Percentiles rank a stretch among this genome's conserved stretches.
Conservation (phyloP, 2,797 vertebrate genomes). For the Alectoris magna region DNA sequence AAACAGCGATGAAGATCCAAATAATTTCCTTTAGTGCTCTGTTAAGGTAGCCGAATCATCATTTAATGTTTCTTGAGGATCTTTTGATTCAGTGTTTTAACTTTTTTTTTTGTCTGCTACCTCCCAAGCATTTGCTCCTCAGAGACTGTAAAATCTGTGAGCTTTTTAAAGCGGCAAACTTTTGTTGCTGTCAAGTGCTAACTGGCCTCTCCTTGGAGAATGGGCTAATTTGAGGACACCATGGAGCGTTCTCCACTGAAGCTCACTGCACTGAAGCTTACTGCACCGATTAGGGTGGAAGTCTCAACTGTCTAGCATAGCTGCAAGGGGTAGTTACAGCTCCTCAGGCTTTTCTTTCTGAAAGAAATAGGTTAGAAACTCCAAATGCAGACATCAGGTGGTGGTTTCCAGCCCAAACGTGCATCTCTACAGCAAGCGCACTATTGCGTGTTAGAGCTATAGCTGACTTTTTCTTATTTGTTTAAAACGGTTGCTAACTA, state of each 20-base stretch:
- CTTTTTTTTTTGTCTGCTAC: constrained; percentile 12
- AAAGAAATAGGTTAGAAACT: constrained; percentile 70
- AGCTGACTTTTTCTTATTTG: constrained; percentile 51
- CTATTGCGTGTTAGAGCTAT: constrained; percentile 57
- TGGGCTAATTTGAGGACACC: not conserved
- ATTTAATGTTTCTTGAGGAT: not conserved
- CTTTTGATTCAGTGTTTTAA: constrained; percentile 2
- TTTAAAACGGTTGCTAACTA: constrained; percentile 56
- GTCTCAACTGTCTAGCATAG: not conserved
- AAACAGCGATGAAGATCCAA: constrained; percentile 19
- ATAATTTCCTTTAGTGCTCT: constrained; percentile 22
- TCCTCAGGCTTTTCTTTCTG: constrained; percentile 64
- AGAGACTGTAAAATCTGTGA: constrained; percentile 26
- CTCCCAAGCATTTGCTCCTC: constrained; percentile 6
- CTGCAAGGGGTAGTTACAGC: constrained; percentile 53
- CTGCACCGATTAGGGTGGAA: constrained; percentile 30
- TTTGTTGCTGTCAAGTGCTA: not conserved
- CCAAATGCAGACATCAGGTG: constrained; percentile 74
- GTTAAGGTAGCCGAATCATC: not conserved
- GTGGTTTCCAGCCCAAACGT: constrained; percentile 74
- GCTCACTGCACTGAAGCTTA: constrained; percentile 27
- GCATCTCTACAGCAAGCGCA: constrained; percentile 70
- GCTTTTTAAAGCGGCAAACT: constrained; percentile 38
- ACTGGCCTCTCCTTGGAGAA: not conserved
- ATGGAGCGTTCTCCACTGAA: not conserved